Evolutionary conservation across 2,888 invertebrate genomes (phyloP), one percentile per base, ranked within the genome.

Genomic region (Eudemis profundana): DNA sequence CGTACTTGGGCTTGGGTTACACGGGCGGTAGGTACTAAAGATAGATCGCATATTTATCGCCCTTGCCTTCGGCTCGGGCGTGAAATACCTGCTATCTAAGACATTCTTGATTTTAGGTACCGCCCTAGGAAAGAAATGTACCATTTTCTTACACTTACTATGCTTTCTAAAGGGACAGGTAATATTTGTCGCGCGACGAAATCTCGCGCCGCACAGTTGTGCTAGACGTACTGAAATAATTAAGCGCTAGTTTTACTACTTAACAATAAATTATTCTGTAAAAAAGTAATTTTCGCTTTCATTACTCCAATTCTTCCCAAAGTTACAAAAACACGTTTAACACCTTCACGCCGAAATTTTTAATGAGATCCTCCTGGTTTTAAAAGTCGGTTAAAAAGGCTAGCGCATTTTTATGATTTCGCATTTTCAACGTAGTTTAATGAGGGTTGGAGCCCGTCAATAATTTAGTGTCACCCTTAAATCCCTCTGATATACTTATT

Each of bases 391-490:
- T 51, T 65, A 53, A 59, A 65, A 65, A 51, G 38, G 62, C 49
- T 64, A 44, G 63, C 57, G 64, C 53, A 49, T 63, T 83, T 85
- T 86, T 83, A 81, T 81, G 75, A 79, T 81, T 81, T 78, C 75
- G 76, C 76, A 74, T 76, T 79, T 73, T 73, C 76, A 74, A 81
- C 80, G 78, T 77, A 78, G 77, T 85, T 85, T 84, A 86, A 86
- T 85, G 84, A 85, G 83, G 84, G 79, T 81, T 75, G 74, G 72
- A 80, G 75, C 73, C 77, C 72, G 70, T 71, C 77, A 79, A 84
- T 87, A 84, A 86, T 85, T 85, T 86, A 86, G 85, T 81, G 79
- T 84, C 79, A 83, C 81, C 82, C 73, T 72, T 56, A 77, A 83
- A 82, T 79, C 83, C 78, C 70, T 73, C 64, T 68, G 72, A 72